These are phyloP conservation scores for Bruchidius siliquastri DNA, from an alignment of 2,888 invertebrate species.

Conservation along the genomic window DNA sequence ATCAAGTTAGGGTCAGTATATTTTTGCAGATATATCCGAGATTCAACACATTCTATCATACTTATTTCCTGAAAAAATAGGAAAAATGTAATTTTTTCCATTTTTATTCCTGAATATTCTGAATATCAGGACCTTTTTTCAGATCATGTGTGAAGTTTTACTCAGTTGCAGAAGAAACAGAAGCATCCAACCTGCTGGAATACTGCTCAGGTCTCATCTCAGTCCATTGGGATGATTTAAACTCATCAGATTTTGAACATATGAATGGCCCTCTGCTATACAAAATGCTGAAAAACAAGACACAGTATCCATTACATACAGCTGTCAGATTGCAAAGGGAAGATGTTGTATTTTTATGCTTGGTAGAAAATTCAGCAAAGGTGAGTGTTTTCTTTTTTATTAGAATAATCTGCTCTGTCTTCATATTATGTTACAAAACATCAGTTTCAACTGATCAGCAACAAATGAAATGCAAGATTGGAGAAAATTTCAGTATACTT, in stretches of 20 bases:
- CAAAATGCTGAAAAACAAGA: conserved; percentile 87
- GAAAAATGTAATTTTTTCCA: too few species aligned
- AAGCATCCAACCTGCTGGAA: conserved; percentile 73
- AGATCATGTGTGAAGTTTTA: conserved; percentile 60
- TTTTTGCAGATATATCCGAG: too few species aligned
- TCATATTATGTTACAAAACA: not conserved
- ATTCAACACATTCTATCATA: too few species aligned
- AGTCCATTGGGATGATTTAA: conserved; percentile 83
- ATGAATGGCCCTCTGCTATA: conserved; percentile 89
- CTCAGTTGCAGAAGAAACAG: conserved; percentile 89
- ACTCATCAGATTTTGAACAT: conserved; percentile 82
- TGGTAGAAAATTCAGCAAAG: conserved; percentile 84
- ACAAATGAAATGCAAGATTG: too few species aligned
- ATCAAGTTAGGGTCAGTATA: too few species aligned
- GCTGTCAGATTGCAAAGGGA: conserved; percentile 84
- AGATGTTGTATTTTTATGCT: conserved; percentile 90
- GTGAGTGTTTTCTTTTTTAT: conserved; percentile 55
- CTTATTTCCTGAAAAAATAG: too few species aligned
- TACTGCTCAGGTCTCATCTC: conserved; percentile 88
- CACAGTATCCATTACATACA: conserved; percentile 81
- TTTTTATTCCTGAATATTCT: too few species aligned
- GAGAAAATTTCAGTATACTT: too few species aligned
- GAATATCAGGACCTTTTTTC: not conserved
- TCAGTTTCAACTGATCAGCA: too few species aligned
- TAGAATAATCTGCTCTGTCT: not conserved